Conservation (phyloP, 1,140 invertebrate genomes). For the Drosophila ambigua region DNA sequence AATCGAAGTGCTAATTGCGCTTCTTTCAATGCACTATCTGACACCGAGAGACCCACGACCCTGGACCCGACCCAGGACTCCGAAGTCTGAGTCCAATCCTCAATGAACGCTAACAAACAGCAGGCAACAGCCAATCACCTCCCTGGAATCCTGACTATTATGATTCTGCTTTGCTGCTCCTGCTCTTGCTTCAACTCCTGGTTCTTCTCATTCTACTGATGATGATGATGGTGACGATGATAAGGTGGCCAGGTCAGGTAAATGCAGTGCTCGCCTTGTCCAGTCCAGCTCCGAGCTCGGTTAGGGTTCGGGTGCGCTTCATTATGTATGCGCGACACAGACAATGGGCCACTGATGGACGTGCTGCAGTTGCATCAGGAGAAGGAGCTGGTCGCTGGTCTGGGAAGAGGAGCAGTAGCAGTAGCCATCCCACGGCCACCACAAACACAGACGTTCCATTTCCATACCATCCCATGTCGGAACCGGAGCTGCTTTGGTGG, state of each 20-base stretch:
- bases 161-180: no score
- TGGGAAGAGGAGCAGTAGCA: slow-evolving; percentile 18
- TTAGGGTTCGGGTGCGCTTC: slow-evolving; percentile 54
- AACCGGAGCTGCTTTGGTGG: slow-evolving; percentile 3
- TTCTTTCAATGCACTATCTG: slow-evolving; percentile 68
- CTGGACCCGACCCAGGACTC: neutral
- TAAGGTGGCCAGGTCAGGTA: slow-evolving; percentile 39
- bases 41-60: slow-evolving; percentile 16
- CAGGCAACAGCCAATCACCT: slow-evolving; percentile 62
- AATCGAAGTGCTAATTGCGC: slow-evolving; percentile 81
- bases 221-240: slow-evolving; percentile 25
- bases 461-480: slow-evolving; percentile 6
- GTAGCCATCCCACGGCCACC: slow-evolving; percentile 17
- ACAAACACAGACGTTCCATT: slow-evolving; percentile 51
- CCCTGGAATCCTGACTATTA: neutral
- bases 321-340: slow-evolving; percentile 81
- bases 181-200: no score
- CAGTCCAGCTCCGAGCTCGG: slow-evolving; percentile 20
- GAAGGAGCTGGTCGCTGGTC: slow-evolving; percentile 20
- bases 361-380: slow-evolving; percentile 57
- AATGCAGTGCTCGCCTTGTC: slow-evolving; percentile 25
- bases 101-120: slow-evolving; percentile 59
- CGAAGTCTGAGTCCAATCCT: neutral
- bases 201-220: neutral
- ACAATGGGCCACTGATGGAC: slow-evolving; percentile 79